Evolutionary conservation across 2,113 vertebrate genomes (phyloP), one percentile per base, ranked within the genome.

Genomic region (Petaurus breviceps): DNA sequence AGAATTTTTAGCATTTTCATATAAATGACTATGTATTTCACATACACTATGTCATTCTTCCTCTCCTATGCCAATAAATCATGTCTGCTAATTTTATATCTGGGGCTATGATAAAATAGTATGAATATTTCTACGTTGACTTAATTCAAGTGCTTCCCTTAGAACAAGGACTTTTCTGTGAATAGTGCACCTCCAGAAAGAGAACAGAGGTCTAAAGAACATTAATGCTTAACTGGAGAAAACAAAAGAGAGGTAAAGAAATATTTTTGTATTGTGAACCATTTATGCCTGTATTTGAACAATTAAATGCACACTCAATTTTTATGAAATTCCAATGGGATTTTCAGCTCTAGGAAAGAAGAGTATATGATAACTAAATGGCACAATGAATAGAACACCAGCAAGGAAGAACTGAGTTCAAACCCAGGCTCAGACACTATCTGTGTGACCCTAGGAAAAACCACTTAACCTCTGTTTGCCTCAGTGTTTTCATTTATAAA

Each of bases 271-370:
- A 89, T 19, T 68, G 11, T 93, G 89, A 91, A 93, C 16, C 0
- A 54, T 90, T 96, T 52, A 91, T 43, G n/a, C 0, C 89, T 92
- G 90, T n/a, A 92, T 10, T 92, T 92, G 91, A 91, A 91, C 7
- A 92, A 57, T n/a, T 94, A 6, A 89, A 95, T 84, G 54, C 4
- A 7, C 52, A 19, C 46, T 3, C n/a, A 43, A 8, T 22, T 84
- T 43, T 19, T 22, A 84, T 43, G 43, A 84, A 84, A 84, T 43
- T 5, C 7, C 68, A 19, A 8, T 43, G n/a, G 43, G n/a, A 84
- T 43, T 84, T 84, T 43, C 10, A 23, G 19, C 19, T 43, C 37
- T 19, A 84, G n/a, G 68, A 84, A 19, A 43, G 19, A 43, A 84
- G 19, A 23, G 1, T 43, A 84, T 43, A 22, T 84, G 7, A 43